Evolutionary conservation across 2,797 vertebrate species (phyloP), one percentile per base, ranked within the genome.

Genomic region (Sarcoramphus papa): DNA sequence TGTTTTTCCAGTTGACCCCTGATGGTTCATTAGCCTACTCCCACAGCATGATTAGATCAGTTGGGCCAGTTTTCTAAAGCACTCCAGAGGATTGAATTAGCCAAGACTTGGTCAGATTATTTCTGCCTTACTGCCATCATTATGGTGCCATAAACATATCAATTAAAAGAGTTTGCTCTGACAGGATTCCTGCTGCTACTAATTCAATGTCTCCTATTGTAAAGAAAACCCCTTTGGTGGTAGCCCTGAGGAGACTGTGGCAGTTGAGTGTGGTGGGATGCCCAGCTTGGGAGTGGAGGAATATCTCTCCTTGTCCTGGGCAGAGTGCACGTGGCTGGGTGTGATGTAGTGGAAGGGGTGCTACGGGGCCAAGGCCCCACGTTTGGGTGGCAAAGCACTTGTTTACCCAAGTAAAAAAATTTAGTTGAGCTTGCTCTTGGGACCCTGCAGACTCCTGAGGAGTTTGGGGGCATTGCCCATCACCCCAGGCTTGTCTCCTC

Each of bases 21-120:
- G 40, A 63, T 35, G 25, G 85, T 48, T 95, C 68, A 65, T 85
- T 83, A 92, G 41, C 41, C 40, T 78, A 65, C 35, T 74, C 23
- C 82, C 75, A 75, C 50, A 88, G n/a, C 40, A 59, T 33, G 56
- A 73, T 89, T 76, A 53, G 37, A 67, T 89, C 60, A 48, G 53
- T 33, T 75, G 37, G 70, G 43, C 41, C 90, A 59, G 62, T 65
- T 97, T 94, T 92, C 47, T 83, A 70, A 91, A 85, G 43, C 1
- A 1, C 76, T 95, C 14, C 48, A 56, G 73, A 77, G 90, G 69
- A 91, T 64, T 80, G 74, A 63, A 86, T 95, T 90, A 92, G 45
- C 54, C 57, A 93, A 94, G 82, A 82, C 83, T 63, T 14, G 12
- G 25, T 67, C 48, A 81, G 86, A 93, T 97, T 95, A 95, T 95